Conservation (phyloP, 2,888 invertebrate genomes). For the Apodemia duryi region DNA sequence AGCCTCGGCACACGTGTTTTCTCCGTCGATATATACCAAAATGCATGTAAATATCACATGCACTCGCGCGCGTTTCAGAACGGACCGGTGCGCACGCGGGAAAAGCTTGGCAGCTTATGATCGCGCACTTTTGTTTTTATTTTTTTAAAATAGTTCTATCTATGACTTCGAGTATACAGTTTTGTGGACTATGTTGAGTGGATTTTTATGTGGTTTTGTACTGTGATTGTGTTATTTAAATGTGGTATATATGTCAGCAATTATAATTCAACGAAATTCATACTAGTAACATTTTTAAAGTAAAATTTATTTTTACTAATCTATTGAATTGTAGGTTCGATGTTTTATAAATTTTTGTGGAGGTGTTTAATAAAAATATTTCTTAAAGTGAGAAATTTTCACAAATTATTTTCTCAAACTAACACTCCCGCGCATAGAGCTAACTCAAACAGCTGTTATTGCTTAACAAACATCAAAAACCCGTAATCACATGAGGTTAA, state of each 20-base stretch:
- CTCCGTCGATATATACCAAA: slow-evolving; percentile 46
- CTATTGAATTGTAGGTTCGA: no score
- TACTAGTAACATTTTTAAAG: neutral
- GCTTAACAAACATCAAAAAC: slow-evolving; percentile 67
- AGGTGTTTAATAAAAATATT: slow-evolving; percentile 12
- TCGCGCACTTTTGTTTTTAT: slow-evolving; percentile 38
- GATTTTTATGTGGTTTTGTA: slow-evolving; percentile 19
- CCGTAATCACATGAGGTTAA: slow-evolving; percentile 75
- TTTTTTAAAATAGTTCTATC: slow-evolving; percentile 21
- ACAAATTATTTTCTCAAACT: slow-evolving; percentile 6
- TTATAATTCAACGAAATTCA: neutral
- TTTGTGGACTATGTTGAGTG: slow-evolving; percentile 23
- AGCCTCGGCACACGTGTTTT: slow-evolving; percentile 79
- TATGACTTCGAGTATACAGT: slow-evolving; percentile 19
- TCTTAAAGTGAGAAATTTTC: slow-evolving; percentile 10
- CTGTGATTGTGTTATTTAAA: slow-evolving; percentile 19
- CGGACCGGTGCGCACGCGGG: slow-evolving; percentile 50
- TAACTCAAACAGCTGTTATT: slow-evolving; percentile 63
- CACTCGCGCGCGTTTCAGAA: slow-evolving; percentile 50
- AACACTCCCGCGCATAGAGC: slow-evolving; percentile 25
- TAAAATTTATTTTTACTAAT: no score
- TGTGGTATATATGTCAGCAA: neutral
- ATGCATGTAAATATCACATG: slow-evolving; percentile 63
- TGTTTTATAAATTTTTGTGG: no score
- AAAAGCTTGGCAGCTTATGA: slow-evolving; percentile 51